Percentiles rank a stretch among this genome's conserved stretches.
Conservation (phyloP, 1,140 invertebrate species). For the Arctopsyche grandis region DNA sequence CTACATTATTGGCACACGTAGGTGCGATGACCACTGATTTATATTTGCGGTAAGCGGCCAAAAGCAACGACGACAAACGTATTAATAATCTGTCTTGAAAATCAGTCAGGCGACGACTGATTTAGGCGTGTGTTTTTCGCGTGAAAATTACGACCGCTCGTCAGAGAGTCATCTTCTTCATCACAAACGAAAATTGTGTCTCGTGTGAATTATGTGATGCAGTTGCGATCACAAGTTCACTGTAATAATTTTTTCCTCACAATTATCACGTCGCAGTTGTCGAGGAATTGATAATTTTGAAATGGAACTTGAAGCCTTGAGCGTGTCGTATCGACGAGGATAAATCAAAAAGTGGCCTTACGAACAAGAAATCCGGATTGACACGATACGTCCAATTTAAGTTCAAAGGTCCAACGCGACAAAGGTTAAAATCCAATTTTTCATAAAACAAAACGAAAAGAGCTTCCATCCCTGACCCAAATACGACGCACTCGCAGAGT, state of each 20-base stretch:
- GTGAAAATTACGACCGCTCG: background rate
- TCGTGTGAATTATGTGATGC: too few relatives aligned
- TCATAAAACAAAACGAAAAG: background rate
- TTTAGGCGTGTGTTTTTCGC: conserved; percentile 16
- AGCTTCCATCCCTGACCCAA: conserved; percentile 5
- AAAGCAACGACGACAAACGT: background rate
- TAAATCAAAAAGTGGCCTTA: conserved; percentile 4
- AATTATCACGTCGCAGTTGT: too few relatives aligned
- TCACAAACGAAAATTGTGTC: too few relatives aligned
- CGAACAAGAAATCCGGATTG: background rate
- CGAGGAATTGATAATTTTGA: too few relatives aligned
- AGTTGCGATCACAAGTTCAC: too few relatives aligned
- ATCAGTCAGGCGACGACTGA: conserved; percentile 19
- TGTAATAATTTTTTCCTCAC: too few relatives aligned
- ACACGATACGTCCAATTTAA: conserved; percentile 9
- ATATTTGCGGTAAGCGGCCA: too few relatives aligned
- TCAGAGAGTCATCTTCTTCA: too few relatives aligned
- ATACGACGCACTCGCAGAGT: background rate
- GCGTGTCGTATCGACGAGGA: background rate
- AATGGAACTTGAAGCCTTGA: too few relatives aligned
- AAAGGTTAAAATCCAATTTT: background rate
- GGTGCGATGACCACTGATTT: too few relatives aligned
- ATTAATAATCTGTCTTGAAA: conserved; percentile 21
- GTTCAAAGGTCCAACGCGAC: background rate
- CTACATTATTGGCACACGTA: too few relatives aligned